Evolutionary conservation across 1,140 invertebrate species (phyloP).

Genomic region (Spodoptera litura): DNA sequence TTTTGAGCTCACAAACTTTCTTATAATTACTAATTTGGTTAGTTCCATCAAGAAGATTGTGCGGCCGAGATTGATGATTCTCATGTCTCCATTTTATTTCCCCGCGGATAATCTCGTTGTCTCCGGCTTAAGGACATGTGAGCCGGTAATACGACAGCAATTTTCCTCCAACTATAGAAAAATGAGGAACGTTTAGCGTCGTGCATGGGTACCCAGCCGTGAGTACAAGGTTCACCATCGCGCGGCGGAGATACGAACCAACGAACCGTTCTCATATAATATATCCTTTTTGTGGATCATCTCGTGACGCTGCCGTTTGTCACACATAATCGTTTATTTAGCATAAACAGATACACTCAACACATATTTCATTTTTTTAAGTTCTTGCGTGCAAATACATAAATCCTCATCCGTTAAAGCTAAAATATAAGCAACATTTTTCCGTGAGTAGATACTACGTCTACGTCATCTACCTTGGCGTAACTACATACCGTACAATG

Average conservation of each 20-base stretch:
- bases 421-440: slow-evolving; percentile 59
- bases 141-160: slow-evolving; percentile 82
- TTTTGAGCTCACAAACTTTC: slow-evolving; percentile 21
- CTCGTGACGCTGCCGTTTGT: slow-evolving; percentile 38
- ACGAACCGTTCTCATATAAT: slow-evolving; percentile 47
- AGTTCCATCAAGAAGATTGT: slow-evolving; percentile 59
- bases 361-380: slow-evolving; percentile 37
- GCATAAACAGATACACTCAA: slow-evolving; percentile 6
- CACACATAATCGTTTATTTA: slow-evolving; percentile 30
- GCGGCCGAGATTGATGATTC: slow-evolving; percentile 77
- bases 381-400: slow-evolving; percentile 24
- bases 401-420: slow-evolving; percentile 54
- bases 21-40: slow-evolving; percentile 60
- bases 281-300: slow-evolving; percentile 49
- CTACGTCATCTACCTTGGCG: slow-evolving; percentile 22
- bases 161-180: slow-evolving; percentile 83
- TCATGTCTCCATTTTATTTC: slow-evolving; percentile 81
- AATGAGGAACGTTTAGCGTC: slow-evolving; percentile 80
- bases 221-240: slow-evolving; percentile 43
- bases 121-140: slow-evolving; percentile 82
- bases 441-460: slow-evolving; percentile 25
- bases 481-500: slow-evolving; percentile 44
- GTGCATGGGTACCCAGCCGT: slow-evolving; percentile 65
- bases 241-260: slow-evolving; percentile 43
- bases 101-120: slow-evolving; percentile 83